Percentiles rank a stretch among this genome's conserved stretches.
These are phyloP conservation scores for Idaea straminata DNA, from an alignment of 2,888 invertebrate genomes.

Conservation along the genomic window DNA sequence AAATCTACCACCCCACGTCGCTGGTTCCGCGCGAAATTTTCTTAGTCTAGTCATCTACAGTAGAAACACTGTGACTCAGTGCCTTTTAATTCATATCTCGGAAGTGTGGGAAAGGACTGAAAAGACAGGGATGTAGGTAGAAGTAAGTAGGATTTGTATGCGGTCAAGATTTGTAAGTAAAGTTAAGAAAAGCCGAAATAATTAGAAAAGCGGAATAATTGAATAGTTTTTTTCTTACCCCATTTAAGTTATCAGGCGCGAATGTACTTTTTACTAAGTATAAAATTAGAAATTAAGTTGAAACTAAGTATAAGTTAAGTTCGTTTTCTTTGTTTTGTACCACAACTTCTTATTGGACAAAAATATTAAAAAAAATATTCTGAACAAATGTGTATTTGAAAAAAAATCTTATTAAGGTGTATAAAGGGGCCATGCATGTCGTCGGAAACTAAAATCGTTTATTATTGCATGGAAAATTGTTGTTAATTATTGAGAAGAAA, in stretches of 20 bases:
- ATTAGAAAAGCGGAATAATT: not conserved
- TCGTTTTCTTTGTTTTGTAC: conserved; percentile 38
- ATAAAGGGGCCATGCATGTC: too few species aligned
- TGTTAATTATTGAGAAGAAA: too few species aligned
- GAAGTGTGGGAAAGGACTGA: conserved; percentile 62
- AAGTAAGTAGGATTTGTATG: conserved; percentile 73
- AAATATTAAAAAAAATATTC: conserved; percentile 49
- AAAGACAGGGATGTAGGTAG: conserved; percentile 71
- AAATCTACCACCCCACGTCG: too few species aligned
- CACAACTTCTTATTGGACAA: conserved; percentile 43
- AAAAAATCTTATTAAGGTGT: conserved; percentile 28
- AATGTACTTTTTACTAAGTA: conserved; percentile 49
- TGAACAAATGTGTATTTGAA: conserved; percentile 57
- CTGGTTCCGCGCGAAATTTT: too few species aligned
- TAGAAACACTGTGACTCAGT: not conserved
- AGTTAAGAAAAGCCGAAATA: conserved; percentile 21
- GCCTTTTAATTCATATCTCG: conserved; percentile 51
- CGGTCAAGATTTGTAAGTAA: conserved; percentile 61
- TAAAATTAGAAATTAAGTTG: conserved; percentile 41
- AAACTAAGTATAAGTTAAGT: conserved; percentile 33
- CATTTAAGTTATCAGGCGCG: conserved; percentile 27
- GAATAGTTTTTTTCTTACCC: not conserved
- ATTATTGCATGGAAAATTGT: too few species aligned
- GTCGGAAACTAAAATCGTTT: too few species aligned
- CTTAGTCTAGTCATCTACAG: not conserved